These are phyloP conservation scores for Antrozous pallidus DNA, from an alignment of 2,797 vertebrate genomes.

Conservation along the genomic window DNA sequence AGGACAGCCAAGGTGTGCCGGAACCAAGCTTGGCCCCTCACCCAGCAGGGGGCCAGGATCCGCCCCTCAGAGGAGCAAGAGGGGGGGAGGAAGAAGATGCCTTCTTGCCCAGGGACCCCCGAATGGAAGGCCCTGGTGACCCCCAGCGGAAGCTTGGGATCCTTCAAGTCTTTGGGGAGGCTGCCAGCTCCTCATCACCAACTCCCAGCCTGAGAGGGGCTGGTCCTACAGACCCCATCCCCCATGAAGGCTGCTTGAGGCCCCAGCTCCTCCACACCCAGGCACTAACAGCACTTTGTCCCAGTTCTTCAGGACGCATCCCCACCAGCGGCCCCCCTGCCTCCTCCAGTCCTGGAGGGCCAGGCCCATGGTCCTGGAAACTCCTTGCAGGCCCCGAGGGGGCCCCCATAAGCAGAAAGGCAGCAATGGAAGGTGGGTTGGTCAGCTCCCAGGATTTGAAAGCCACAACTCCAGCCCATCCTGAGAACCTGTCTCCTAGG, in stretches of 20 bases:
- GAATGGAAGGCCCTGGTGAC: slow-evolving; percentile 8
- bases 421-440: background rate
- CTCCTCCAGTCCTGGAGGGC: slow-evolving; percentile 25
- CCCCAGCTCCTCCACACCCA: slow-evolving; percentile 39
- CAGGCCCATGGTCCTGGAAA: slow-evolving; percentile 59
- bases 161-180: slow-evolving; percentile 31
- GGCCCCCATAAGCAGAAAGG: slow-evolving; percentile 8
- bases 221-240: background rate
- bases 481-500: slow-evolving; percentile 8
- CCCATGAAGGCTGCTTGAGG: slow-evolving; percentile 44
- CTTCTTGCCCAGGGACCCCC: slow-evolving; percentile 9
- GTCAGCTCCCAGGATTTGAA: slow-evolving; percentile 32
- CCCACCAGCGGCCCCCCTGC: background rate
- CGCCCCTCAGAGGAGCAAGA: background rate
- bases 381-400: slow-evolving; percentile 17
- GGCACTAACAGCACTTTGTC: slow-evolving; percentile 70
- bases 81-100: slow-evolving; percentile 1
- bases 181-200: background rate
- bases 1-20: slow-evolving; percentile 91
- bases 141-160: slow-evolving; percentile 16
- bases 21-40: slow-evolving; percentile 66
- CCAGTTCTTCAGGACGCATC: slow-evolving; percentile 26
- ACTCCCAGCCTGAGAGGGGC: background rate
- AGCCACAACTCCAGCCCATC: background rate
- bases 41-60: slow-evolving; percentile 35